Conservation (phyloP, 2,113 vertebrate genomes). For the Catharus minimus region DNA sequence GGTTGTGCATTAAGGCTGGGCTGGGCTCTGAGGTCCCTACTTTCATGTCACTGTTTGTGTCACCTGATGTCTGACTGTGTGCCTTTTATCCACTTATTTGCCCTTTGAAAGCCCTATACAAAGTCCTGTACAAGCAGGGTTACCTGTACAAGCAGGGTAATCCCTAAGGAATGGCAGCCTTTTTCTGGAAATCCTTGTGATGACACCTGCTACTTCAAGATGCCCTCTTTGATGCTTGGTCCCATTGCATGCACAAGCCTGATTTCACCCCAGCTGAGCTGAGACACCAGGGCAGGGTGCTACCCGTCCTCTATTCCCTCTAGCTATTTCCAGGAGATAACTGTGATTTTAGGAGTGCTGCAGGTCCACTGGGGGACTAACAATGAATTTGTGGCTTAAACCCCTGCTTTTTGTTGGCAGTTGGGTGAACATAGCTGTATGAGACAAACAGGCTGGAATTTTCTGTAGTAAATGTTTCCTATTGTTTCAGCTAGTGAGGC, state of each 20-base stretch:
- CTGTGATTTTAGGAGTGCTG: background rate
- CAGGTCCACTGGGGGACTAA: accelerated
- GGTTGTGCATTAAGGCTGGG: background rate
- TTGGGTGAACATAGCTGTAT: background rate
- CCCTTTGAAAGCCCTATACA: background rate
- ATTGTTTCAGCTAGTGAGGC: background rate
- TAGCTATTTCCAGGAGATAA: background rate
- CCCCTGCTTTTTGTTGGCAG: background rate
- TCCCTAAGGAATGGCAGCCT: background rate
- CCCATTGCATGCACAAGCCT: background rate
- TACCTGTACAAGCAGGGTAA: background rate
- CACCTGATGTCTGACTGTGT: background rate
- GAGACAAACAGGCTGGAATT: background rate
- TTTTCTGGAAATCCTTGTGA: background rate
- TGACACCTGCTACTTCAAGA: background rate
- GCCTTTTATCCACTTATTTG: background rate
- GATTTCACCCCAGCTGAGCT: background rate
- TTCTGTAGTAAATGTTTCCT: background rate
- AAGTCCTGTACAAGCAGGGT: background rate
- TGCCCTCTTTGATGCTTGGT: background rate
- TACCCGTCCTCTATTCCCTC: background rate
- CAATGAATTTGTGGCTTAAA: background rate
- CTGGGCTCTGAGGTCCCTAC: background rate
- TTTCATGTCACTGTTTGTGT: accelerated
- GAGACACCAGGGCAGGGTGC: background rate